Evolutionary conservation across 2,113 vertebrate genomes (phyloP).

Genomic region (Trematomus loennbergii): DNA sequence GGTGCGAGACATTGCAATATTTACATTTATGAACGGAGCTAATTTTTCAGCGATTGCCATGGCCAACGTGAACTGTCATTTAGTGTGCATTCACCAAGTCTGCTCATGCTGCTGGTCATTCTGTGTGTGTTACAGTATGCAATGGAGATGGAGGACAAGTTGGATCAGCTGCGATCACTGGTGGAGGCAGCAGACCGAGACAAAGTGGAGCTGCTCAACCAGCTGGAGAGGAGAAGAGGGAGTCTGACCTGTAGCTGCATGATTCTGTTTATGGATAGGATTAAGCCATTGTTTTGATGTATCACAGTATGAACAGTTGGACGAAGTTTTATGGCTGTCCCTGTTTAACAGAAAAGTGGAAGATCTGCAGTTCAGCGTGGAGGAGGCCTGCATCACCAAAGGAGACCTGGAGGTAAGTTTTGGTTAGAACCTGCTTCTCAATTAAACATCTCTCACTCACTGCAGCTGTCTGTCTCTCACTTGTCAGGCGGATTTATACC

Average conservation of each 20-base stretch:
- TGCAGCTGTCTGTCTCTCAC: neutral
- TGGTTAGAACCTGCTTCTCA: conserved; percentile 18
- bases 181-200: conserved; percentile 96
- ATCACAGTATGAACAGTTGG: neutral
- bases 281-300: neutral
- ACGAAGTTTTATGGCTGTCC: neutral
- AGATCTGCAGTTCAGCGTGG: conserved; percentile 98
- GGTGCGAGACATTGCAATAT: too few relatives aligned
- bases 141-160: conserved; percentile 93
- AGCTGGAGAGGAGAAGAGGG: conserved; percentile 97
- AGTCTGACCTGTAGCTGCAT: neutral
- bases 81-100: neutral
- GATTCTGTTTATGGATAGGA: accelerated
- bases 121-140: conserved; percentile 57
- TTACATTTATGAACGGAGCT: too few relatives aligned
- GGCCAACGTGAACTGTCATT: neutral
- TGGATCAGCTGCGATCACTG: conserved; percentile 94
- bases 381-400: conserved; percentile 98
- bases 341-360: conserved; percentile 91
- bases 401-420: conserved; percentile 96
- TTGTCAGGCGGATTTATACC: neutral
- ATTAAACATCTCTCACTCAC: conserved; percentile 27
- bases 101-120: neutral
- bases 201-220: conserved; percentile 97
- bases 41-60: too few relatives aligned